These are phyloP conservation scores for Sycobia sp. DNA, from an alignment of 1,140 invertebrate genomes.

Conservation along the genomic window DNA sequence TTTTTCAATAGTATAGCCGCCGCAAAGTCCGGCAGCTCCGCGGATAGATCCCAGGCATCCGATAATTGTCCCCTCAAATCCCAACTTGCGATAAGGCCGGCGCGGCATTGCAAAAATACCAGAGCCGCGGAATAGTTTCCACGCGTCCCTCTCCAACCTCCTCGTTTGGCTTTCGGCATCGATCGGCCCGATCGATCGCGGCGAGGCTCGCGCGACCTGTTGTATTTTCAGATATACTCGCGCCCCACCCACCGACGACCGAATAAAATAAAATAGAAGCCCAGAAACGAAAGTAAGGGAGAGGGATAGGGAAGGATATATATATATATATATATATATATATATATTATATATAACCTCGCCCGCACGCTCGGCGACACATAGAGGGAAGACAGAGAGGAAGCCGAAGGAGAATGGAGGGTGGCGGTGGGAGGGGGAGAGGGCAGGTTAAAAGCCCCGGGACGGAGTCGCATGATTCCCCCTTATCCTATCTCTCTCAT, in stretches of 20 bases:
- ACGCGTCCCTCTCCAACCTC: too few relatives aligned
- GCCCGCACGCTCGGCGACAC: neutral
- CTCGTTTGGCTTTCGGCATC: neutral
- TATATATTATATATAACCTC: neutral
- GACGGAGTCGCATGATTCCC: slow-evolving; percentile 24
- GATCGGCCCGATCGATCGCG: slow-evolving; percentile 12
- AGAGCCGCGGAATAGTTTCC: slow-evolving; percentile 1
- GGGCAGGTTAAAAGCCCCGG: neutral
- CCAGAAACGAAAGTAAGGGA: neutral
- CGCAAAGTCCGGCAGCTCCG: neutral
- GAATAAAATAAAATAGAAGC: slow-evolving; percentile 11
- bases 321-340: neutral
- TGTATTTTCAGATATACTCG: slow-evolving; percentile 16
- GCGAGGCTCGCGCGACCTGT: slow-evolving; percentile 25
- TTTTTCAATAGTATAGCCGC: too few relatives aligned
- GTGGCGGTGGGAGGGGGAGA: neutral
- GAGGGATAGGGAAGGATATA: too few relatives aligned
- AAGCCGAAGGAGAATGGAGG: too few relatives aligned
- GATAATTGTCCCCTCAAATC: slow-evolving; percentile 22
- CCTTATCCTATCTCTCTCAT: slow-evolving; percentile 31
- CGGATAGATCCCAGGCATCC: neutral
- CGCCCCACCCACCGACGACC: neutral
- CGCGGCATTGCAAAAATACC: neutral
- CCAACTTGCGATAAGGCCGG: neutral
- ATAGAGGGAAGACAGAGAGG: neutral